Percentiles rank a stretch among this genome's conserved stretches.
Evolutionary conservation across 2,113 vertebrate species (phyloP).

Genomic region (Cettia cetti): DNA sequence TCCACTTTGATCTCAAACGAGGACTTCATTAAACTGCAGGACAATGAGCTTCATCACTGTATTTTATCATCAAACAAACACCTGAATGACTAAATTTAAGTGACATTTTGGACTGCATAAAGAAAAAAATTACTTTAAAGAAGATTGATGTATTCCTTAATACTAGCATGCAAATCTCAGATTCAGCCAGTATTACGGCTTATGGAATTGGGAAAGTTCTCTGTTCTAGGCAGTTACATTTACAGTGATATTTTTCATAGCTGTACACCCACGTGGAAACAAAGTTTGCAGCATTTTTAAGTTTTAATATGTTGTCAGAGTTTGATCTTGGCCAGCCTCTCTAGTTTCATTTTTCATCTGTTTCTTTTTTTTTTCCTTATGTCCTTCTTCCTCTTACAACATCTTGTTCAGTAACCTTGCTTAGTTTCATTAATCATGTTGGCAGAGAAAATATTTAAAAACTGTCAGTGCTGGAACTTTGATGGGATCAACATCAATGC

Average conservation of each 20-base stretch:
- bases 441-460: neutral
- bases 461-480: neutral
- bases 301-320: neutral
- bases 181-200: neutral
- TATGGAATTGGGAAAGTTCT: neutral
- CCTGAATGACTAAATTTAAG: neutral
- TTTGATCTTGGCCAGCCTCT: neutral
- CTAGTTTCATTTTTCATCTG: neutral
- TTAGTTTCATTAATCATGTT: neutral
- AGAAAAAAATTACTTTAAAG: neutral
- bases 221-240: neutral
- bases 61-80: neutral
- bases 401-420: neutral
- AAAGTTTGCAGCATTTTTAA: neutral
- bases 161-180: neutral
- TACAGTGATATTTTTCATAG: neutral
- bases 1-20: neutral
- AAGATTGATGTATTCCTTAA: neutral
- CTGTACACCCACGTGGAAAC: neutral
- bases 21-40: neutral
- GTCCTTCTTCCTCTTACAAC: neutral
- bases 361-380: neutral
- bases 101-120: neutral
- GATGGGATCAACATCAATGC: neutral
- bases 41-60: neutral